Conservation (phyloP, 37 sponge, comb jelly and placozoan species). For the Ianthella basta region DNA sequence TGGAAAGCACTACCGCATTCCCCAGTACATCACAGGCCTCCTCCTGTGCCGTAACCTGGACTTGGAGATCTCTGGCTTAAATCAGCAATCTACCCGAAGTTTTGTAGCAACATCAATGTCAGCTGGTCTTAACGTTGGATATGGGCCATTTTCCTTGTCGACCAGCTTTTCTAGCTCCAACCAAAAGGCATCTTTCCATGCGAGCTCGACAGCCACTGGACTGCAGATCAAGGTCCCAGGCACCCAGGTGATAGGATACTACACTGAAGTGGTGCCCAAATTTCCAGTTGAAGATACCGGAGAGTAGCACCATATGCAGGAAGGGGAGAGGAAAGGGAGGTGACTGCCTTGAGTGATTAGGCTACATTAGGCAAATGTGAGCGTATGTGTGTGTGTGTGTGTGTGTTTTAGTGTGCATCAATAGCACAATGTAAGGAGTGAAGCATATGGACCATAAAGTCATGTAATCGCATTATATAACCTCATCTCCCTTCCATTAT, state of each 20-base stretch:
- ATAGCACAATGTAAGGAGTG: no score
- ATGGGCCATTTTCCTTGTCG: conserved; percentile 18
- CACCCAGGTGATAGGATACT: conserved; percentile 12
- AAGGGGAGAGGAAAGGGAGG: no score
- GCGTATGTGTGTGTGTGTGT: no score
- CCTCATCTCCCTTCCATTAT: no score
- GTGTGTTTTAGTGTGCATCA: no score
- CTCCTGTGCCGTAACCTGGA: neutral
- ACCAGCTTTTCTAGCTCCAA: conserved; percentile 6
- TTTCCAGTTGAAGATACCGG: neutral
- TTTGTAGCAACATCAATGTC: conserved; percentile 5
- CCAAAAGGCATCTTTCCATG: conserved; percentile 7
- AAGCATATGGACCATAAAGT: no score
- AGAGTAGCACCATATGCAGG: neutral
- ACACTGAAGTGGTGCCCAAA: conserved; percentile 14
- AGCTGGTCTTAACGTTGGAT: neutral
- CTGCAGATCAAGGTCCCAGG: conserved; percentile 12
- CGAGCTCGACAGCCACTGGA: conserved; percentile 10
- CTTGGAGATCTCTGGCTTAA: neutral
- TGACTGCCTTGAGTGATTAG: no score
- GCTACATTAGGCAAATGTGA: no score
- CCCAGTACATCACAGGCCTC: conserved; percentile 20
- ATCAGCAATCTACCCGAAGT: neutral
- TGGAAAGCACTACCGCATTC: neutral
- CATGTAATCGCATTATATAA: no score